Evolutionary conservation across 2,888 invertebrate species (phyloP), one percentile per base, ranked within the genome.

Genomic region (Spicauda simplicius): DNA sequence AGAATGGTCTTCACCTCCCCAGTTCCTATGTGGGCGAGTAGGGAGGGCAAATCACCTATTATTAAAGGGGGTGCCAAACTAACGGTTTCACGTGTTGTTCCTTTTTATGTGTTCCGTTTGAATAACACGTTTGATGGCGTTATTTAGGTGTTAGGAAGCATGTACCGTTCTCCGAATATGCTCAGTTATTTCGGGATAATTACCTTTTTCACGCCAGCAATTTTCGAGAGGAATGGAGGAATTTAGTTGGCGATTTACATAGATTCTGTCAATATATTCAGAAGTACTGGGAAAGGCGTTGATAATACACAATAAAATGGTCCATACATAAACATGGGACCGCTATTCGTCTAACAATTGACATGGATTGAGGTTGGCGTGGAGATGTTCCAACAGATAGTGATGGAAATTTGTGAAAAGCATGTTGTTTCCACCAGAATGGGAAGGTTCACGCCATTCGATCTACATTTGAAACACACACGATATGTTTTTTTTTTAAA

Each of bases 1-100:
- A 79, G 10, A 72, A 71, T 87, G 87, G 91, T 72, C 74, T 57
- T 64, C 20, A 68, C 67, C 52, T 68, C 60, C 64, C 70, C 70
- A 80, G 65, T 66, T 60, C 65, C 60, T 77, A 79, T 79, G 82
- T 80, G 82, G 81, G 82, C 70, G 65, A 66, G 77, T 78, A 72
- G 76, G 85, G 79, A 85, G 87, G 86, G 83, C 72, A 85, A 88
- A 89, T 90, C 88, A 87, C 87, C 89, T 87, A 89, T 89, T 90
- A 91, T 90, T 90, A 89, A 84, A 81, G 87, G 88, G 90, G 91
- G 91, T 90, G 90, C 86, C 85, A 88, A 88, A 88, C 84, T 89
- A 90, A 91, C 87, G 87, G 84, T 83, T 87, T 82, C 84, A 86
- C 86, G 87, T 88, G 88, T 88, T 88, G 84, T 86, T 85, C 84